These are phyloP conservation scores for Drosophila quinaria DNA, from an alignment of 2,888 invertebrate genomes.

Conservation along the genomic window DNA sequence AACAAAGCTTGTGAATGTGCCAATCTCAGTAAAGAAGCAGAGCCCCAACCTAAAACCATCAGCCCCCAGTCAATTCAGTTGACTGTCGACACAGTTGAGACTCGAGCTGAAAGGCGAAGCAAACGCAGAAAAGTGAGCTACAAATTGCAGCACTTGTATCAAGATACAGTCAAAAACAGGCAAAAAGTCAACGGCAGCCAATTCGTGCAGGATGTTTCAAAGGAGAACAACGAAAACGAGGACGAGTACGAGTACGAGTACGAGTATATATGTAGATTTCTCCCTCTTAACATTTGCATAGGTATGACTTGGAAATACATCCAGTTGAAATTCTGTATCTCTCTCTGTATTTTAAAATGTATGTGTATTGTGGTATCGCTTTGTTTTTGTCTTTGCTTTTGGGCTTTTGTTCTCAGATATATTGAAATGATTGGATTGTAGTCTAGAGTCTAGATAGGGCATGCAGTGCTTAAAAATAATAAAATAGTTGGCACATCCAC, in stretches of 20 bases:
- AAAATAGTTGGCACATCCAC: slow-evolving; percentile 18
- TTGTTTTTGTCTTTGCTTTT: slow-evolving; percentile 49
- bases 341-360: slow-evolving; percentile 2
- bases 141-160: slow-evolving; percentile 79
- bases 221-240: slow-evolving; percentile 25
- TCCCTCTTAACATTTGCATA: slow-evolving; percentile 46
- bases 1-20: slow-evolving; percentile 49
- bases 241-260: not conserved
- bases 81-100: slow-evolving; percentile 23
- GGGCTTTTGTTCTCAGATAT: slow-evolving; percentile 36
- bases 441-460: slow-evolving; percentile 23
- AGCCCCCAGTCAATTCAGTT: slow-evolving; percentile 4
- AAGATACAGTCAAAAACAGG: slow-evolving; percentile 72
- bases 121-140: slow-evolving; percentile 58
- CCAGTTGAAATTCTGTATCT: slow-evolving; percentile 18
- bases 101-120: slow-evolving; percentile 15
- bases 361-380: slow-evolving; percentile 46
- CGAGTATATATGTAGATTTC: slow-evolving; percentile 5
- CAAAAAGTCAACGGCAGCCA: slow-evolving; percentile 65
- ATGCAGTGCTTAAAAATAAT: slow-evolving; percentile 27
- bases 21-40: slow-evolving; percentile 42
- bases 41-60: slow-evolving; percentile 15
- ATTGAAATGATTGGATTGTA: slow-evolving; percentile 47
- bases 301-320: slow-evolving; percentile 29
- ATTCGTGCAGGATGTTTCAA: slow-evolving; percentile 56